Evolutionary conservation across 2,113 vertebrate species (phyloP).

Genomic region (Myrmophylax atrothorax): DNA sequence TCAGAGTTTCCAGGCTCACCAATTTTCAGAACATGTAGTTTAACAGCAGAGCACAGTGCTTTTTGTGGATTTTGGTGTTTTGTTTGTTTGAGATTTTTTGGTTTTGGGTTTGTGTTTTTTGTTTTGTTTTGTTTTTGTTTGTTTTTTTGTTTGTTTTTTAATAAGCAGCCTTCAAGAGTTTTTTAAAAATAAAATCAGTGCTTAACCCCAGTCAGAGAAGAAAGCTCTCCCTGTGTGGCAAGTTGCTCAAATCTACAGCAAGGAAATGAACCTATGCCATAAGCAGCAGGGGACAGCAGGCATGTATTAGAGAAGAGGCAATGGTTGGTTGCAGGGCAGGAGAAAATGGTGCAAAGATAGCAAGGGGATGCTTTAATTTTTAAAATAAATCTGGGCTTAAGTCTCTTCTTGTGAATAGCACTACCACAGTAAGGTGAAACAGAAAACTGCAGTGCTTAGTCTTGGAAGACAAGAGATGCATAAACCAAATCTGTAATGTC

Average conservation of each 20-base stretch:
- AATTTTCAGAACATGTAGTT: not conserved
- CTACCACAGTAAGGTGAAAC: not conserved
- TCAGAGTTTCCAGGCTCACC: not conserved
- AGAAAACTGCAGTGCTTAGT: not conserved
- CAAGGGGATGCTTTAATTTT: not conserved
- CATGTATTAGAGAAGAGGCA: not conserved
- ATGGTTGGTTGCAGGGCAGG: not conserved
- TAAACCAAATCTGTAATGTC: not conserved
- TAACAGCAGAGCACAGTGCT: not conserved
- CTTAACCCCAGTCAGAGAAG: not conserved
- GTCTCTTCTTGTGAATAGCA: not conserved
- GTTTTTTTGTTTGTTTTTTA: too few species aligned
- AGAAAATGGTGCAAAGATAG: not conserved
- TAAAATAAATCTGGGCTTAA: not conserved
- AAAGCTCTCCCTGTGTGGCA: not conserved
- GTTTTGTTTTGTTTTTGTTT: too few species aligned
- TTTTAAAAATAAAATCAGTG: not conserved
- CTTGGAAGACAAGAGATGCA: not conserved
- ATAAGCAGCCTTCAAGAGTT: not conserved
- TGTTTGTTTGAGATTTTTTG: not conserved
- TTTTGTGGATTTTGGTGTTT: not conserved
- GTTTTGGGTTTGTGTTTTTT: not conserved
- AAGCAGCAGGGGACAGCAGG: not conserved
- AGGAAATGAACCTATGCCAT: not conserved
- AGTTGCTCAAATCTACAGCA: not conserved